Evolutionary conservation across 2,888 invertebrate genomes (phyloP), one percentile per base, ranked within the genome.

Genomic region (Cryptops parisi): DNA sequence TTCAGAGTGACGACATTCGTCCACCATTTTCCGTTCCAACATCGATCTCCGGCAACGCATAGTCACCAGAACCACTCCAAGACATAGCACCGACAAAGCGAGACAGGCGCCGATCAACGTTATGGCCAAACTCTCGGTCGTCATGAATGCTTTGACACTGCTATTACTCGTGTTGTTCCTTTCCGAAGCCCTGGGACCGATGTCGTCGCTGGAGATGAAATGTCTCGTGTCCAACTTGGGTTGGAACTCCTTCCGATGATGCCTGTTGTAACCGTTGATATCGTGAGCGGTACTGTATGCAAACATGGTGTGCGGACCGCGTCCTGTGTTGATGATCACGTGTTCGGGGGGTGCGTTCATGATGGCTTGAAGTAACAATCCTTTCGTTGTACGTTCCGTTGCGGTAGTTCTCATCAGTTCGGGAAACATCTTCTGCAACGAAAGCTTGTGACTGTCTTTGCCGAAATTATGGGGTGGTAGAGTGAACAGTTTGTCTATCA

Each of bases 41-140:
- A 46, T 6, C 23, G 46, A 46, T 19, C 46, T 6, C 9, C 57
- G 55, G 40, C 51, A 56, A 12, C 55, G 46, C 38, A 57, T 41
- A 3, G 57, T 52, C 15, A 54, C 45, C 2, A 57, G 38, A 9
- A 57, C 54, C 1, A 54, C 48, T n/a, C 51, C 21, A 9, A 56
- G 43, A 27, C 55, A 56, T 21, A 56, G 1, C 27, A 57, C 33
- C 15, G 53, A 53, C 2, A 57, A 24, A 12, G 39, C 55, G 39
- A 52, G 51, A 33, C 55, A 57, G 2, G 52, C 40, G 4, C 57
- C 57, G 15, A 57, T 46, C n/a, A 57, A 44, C 21, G 56, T 52
- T 45, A 56, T 56, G 2, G 57, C 43, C 15, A 56, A 19, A 24
- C 49, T 51, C 17, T 55, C 54, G n/a, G 54, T 53, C 24, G 53